Evolutionary conservation across 2,888 invertebrate genomes (phyloP), one percentile per base, ranked within the genome.

Genomic region (Orgyia antiqua): DNA sequence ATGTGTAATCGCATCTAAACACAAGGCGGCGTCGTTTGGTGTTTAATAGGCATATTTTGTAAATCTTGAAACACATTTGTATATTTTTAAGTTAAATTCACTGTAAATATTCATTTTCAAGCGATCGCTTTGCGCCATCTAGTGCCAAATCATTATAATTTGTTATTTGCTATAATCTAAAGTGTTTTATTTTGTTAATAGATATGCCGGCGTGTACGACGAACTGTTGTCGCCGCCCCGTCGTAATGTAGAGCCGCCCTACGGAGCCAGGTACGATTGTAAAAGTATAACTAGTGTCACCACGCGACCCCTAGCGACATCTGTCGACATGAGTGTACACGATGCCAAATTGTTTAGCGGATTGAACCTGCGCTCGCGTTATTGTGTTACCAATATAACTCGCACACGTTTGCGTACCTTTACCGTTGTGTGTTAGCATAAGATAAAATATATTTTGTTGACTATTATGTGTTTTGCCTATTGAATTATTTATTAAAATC

Each of bases 191-290:
- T 25, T 50, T 62, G 39, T 50, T 26, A 4, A 11, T 68, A 87
- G 86, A 60, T 84, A 65, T 42, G 59, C 75, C 29, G 84, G 84
- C 67, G 71, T 84, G 29, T 86, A 86, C 70, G 83, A 84, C 52
- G 86, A 84, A 73, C 64, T 83, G 65, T 73, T 84, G 72, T 84
- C 83, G 51, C 83, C 84, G 60, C 83, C 83, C 35, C 75, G 83
- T 40, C 83, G 84, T 67, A 79, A 64, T 57, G 73, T 82, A 49
- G 86, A 86, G 65, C 82, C 80, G 68, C 80, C 83, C 31, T 82
- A 77, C 60, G 84, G 82, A 83, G 55, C 79, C 83, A 86, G 84
- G 84, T 86, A 86, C 84, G 83, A 80, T 68, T 75, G 80, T 77
- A 74, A 78, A 58, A 75, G 63, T 76, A 70, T 80, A 79, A 73